Evolutionary conservation across 2,888 invertebrate genomes (phyloP).

Genomic region (Meganola albula): DNA sequence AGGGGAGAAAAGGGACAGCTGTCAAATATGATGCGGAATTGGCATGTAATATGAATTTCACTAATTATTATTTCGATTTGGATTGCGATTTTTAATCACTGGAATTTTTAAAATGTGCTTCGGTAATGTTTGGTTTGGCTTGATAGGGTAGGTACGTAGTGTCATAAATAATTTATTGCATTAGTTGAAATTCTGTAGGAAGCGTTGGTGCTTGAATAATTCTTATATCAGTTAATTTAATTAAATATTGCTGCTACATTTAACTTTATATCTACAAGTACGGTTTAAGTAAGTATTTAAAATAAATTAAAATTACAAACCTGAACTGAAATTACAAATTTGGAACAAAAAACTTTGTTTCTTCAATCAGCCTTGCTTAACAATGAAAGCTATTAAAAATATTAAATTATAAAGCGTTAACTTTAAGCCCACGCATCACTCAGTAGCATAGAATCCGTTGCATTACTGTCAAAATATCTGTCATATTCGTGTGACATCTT

Average conservation of each 20-base stretch:
- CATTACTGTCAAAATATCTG: slow-evolving; percentile 77
- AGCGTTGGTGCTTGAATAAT: slow-evolving; percentile 60
- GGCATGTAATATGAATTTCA: slow-evolving; percentile 45
- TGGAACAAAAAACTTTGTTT: too few species aligned
- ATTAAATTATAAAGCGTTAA: slow-evolving; percentile 39
- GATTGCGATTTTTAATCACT: slow-evolving; percentile 38
- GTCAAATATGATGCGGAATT: slow-evolving; percentile 39
- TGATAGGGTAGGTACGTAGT: slow-evolving; percentile 49
- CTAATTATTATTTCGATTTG: slow-evolving; percentile 52
- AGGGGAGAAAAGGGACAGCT: slow-evolving; percentile 31
- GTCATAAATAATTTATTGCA: slow-evolving; percentile 61
- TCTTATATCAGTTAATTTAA: slow-evolving; percentile 44
- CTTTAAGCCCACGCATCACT: slow-evolving; percentile 38
- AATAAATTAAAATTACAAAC: too few species aligned
- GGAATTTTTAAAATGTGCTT: slow-evolving; percentile 35
- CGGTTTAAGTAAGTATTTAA: too few species aligned
- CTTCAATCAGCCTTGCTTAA: too few species aligned
- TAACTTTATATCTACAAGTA: too few species aligned
- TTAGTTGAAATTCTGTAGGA: slow-evolving; percentile 60
- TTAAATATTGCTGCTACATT: slow-evolving; percentile 7
- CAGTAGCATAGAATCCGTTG: slow-evolving; percentile 55
- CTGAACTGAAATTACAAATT: too few species aligned
- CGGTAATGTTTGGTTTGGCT: slow-evolving; percentile 42
- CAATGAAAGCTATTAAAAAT: too few species aligned
- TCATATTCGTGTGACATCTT: slow-evolving; percentile 74